These are phyloP conservation scores for Spizaetus ornatus DNA, from an alignment of 2,113 vertebrate genomes.

Conservation along the genomic window DNA sequence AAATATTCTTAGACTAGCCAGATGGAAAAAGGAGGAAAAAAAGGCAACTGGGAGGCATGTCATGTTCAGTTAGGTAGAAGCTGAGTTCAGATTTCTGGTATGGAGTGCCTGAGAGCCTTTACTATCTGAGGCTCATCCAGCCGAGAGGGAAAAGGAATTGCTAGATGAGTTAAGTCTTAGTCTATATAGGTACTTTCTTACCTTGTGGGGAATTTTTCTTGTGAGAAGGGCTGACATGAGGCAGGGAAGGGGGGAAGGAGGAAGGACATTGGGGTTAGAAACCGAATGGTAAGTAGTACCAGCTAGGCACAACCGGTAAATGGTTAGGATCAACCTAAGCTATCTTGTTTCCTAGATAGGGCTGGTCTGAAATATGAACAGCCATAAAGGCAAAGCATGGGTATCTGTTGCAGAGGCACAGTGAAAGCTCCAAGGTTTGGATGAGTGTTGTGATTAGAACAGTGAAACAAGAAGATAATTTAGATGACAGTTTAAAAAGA, in stretches of 20 bases:
- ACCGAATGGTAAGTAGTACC: not conserved
- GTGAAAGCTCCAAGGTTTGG: not conserved
- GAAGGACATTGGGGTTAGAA: not conserved
- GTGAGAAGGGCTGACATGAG: not conserved
- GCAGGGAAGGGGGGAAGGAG: too few species aligned
- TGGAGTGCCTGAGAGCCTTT: not conserved
- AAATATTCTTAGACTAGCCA: conserved; percentile 9
- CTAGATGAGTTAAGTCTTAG: not conserved
- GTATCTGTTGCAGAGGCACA: not conserved
- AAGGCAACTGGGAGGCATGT: not conserved
- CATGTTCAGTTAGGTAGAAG: not conserved
- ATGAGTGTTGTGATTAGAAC: conserved; percentile 46
- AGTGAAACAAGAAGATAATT: conserved; percentile 39
- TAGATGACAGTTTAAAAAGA: conserved; percentile 46
- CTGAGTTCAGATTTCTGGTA: not conserved
- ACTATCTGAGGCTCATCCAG: not conserved
- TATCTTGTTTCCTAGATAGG: not conserved
- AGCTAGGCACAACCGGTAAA: not conserved
- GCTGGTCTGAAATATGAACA: not conserved
- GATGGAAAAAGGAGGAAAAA: conserved; percentile 20
- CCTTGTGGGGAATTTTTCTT: not conserved
- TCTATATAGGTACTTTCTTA: not conserved
- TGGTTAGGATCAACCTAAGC: not conserved
- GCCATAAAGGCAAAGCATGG: not conserved
- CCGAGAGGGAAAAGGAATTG: not conserved